Conservation (phyloP, 2,888 invertebrate species). For the Dugesia japonica region DNA sequence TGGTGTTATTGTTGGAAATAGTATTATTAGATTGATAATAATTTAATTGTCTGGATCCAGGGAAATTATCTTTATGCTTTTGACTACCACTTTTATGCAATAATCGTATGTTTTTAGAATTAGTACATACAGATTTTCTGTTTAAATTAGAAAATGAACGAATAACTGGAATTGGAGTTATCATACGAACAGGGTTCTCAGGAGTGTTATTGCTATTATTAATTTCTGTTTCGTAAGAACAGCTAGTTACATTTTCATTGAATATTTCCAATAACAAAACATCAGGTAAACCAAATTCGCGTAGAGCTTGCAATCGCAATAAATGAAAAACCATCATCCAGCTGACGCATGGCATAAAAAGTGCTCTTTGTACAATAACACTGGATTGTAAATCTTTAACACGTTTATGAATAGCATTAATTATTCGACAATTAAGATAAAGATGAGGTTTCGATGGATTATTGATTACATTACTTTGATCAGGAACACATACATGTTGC, state of each 20-base stretch:
- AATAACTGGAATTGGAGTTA: constrained; percentile 10
- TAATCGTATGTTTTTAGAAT: not conserved
- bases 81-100: not conserved
- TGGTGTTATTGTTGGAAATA: not conserved
- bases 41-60: not conserved
- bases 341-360: constrained; percentile 57
- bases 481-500: not conserved
- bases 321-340: constrained; percentile 61
- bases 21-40: constrained; percentile 16
- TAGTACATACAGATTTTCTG: not conserved
- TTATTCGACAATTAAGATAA: constrained; percentile 11
- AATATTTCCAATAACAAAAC: constrained; percentile 38
- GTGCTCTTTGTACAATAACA: constrained; percentile 52
- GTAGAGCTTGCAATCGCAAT: constrained; percentile 70
- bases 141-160: not conserved
- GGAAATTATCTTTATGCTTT: not conserved
- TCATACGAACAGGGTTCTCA: not conserved
- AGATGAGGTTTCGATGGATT: not conserved
- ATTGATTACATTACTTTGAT: not conserved
- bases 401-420: constrained; percentile 14
- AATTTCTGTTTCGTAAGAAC: not conserved
- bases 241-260: not conserved
- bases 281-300: constrained; percentile 83
- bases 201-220: not conserved
- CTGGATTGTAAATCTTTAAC: constrained; percentile 11